These are phyloP conservation scores for Sebastes minor DNA, from an alignment of 2,797 vertebrate species.

Conservation along the genomic window DNA sequence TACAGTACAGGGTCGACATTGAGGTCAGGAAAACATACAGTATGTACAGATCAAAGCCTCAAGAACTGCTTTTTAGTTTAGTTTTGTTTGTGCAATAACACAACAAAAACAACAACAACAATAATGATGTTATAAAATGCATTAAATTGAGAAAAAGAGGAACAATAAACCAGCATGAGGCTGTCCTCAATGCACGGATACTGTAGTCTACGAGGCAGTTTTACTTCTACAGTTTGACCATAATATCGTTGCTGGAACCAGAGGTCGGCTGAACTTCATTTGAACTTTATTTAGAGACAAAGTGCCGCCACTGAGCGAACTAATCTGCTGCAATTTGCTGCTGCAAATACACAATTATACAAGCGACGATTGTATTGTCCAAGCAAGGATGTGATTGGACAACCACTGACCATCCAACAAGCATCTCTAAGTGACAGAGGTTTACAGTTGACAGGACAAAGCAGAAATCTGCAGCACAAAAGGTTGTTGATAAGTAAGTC, in stretches of 20 bases:
- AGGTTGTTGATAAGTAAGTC: neutral
- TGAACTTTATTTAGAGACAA: conserved; percentile 9
- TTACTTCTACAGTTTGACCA: neutral
- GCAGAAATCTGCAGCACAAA: neutral
- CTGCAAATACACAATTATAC: neutral
- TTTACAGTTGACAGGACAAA: neutral
- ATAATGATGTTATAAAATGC: neutral
- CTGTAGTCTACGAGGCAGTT: neutral
- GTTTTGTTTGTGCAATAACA: neutral
- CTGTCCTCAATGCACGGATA: neutral
- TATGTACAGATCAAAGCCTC: neutral
- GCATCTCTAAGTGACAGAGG: neutral
- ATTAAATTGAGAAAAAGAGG: neutral
- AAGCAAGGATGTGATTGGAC: neutral
- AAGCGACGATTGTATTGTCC: neutral
- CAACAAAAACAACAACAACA: conserved; percentile 1
- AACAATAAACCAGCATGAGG: neutral
- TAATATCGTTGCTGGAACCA: neutral
- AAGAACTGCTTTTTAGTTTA: neutral
- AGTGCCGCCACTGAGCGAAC: neutral
- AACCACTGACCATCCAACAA: neutral
- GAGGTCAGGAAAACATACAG: neutral
- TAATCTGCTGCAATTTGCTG: neutral
- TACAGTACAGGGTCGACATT: neutral
- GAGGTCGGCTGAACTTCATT: conserved; percentile 15